Evolutionary conservation across 64 coral and sea anemone species (phyloP).

Genomic region (Anthopleura sola): DNA sequence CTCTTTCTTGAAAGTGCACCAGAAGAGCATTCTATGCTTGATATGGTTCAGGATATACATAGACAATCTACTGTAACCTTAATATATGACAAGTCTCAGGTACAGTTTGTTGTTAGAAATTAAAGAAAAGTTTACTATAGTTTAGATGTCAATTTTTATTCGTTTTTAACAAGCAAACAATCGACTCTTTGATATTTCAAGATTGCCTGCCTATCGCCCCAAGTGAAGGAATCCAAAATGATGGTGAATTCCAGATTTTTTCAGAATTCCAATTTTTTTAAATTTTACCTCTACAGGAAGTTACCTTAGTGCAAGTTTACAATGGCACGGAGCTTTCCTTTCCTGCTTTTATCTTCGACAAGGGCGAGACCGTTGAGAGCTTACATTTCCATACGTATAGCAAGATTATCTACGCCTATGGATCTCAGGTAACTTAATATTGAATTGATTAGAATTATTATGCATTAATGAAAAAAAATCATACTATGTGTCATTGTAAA

Average conservation of each 20-base stretch:
- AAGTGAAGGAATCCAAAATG: no score
- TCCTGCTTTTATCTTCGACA: slow-evolving; percentile 31
- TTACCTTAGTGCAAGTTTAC: neutral
- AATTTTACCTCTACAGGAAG: neutral
- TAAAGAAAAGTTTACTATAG: neutral
- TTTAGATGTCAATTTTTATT: no score
- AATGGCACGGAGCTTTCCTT: neutral
- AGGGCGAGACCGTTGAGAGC: neutral
- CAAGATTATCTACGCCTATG: slow-evolving; percentile 38
- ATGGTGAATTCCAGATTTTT: no score
- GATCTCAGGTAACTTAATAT: slow-evolving; percentile 49
- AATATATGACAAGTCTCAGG: slow-evolving; percentile 30
- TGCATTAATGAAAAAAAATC: no score
- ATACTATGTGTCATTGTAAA: no score
- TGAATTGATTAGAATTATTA: neutral
- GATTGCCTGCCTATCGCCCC: neutral
- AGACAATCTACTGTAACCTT: slow-evolving; percentile 31
- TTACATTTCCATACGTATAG: slow-evolving; percentile 32
- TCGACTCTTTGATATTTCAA: neutral
- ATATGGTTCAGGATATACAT: slow-evolving; percentile 33
- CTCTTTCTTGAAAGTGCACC: neutral
- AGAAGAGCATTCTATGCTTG: neutral
- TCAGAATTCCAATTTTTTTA: no score
- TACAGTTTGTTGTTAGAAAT: neutral
- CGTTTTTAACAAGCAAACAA: no score